phyloP scores from a whole-genome alignment of 2,888 invertebrate species.

The Oeneis ivallda region DNA sequence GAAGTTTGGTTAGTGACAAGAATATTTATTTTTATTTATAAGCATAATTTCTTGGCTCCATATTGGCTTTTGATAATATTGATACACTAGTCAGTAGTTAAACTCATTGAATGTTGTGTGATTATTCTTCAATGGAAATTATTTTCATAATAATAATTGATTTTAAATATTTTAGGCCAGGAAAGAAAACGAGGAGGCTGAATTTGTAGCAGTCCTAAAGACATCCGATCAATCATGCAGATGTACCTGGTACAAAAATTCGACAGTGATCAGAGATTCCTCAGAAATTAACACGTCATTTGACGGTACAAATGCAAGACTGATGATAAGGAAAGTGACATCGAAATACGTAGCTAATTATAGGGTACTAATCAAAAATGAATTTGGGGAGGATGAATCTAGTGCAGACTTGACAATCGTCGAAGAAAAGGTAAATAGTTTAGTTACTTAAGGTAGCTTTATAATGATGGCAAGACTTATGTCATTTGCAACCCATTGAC shows the following conservation, averaged over 20 bases:
- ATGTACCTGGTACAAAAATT: slow-evolving; percentile 93
- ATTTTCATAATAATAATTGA: neutral
- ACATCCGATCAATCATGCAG: slow-evolving; percentile 89
- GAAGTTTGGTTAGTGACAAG: slow-evolving; percentile 85
- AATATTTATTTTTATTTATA: neutral
- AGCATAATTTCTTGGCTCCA: neutral
- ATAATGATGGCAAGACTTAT: neutral
- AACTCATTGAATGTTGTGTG: neutral
- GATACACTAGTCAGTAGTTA: too few relatives aligned
- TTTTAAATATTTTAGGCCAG: slow-evolving; percentile 56
- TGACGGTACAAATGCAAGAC: slow-evolving; percentile 90
- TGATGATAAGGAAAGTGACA: slow-evolving; percentile 89
- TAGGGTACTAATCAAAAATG: slow-evolving; percentile 93
- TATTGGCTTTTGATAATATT: neutral
- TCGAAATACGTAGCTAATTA: slow-evolving; percentile 91
- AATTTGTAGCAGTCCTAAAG: slow-evolving; percentile 88
- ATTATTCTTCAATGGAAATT: neutral
- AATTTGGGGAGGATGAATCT: slow-evolving; percentile 94
- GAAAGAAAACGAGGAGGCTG: slow-evolving; percentile 85
- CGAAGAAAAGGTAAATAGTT: slow-evolving; percentile 73
- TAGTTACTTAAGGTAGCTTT: neutral
- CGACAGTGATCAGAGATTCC: slow-evolving; percentile 88
- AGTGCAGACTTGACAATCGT: slow-evolving; percentile 91
- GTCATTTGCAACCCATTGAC: too few relatives aligned
- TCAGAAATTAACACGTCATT: slow-evolving; percentile 90